These are phyloP conservation scores for Cotesia vestalis DNA, from an alignment of 1,140 invertebrate genomes.

Conservation along the genomic window DNA sequence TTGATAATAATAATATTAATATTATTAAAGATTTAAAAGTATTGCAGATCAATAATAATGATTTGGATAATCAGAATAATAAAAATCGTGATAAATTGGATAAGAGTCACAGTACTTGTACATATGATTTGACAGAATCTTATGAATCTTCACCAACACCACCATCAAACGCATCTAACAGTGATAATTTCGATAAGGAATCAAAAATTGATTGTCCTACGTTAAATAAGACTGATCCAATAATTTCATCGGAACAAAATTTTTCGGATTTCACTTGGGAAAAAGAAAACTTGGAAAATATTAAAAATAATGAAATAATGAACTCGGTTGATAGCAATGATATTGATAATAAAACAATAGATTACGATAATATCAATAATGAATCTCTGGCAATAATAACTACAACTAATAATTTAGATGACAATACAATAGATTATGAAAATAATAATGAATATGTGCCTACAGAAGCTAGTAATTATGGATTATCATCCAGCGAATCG, in stretches of 20 bases:
- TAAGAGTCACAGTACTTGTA: conserved; percentile 40
- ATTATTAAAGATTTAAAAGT: not conserved
- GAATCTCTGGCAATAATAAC: conserved; percentile 8
- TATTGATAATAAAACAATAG: conserved; percentile 17
- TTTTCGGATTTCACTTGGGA: not conserved
- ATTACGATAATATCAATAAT: conserved; percentile 32
- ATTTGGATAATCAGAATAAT: conserved; percentile 55
- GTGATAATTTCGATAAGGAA: not conserved
- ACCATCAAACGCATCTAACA: conserved; percentile 30
- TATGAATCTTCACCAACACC: conserved; percentile 44
- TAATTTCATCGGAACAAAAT: not conserved
- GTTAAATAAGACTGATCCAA: conserved; percentile 48
- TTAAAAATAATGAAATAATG: conserved; percentile 29
- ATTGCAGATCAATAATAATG: conserved; percentile 13
- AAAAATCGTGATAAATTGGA: conserved; percentile 79
- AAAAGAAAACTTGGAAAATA: conserved; percentile 3
- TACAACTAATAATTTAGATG: conserved; percentile 29
- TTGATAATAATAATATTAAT: conserved; percentile 47
- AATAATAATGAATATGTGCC: conserved; percentile 21
- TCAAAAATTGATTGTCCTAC: conserved; percentile 24
- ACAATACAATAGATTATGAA: conserved; percentile 27
- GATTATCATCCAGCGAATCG: conserved; percentile 8
- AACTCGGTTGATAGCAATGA: conserved; percentile 22
- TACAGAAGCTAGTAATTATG: conserved; percentile 25
- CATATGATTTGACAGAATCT: no score